Conservation (phyloP, 2,113 vertebrate species). For the Glaucidium brasilianum region DNA sequence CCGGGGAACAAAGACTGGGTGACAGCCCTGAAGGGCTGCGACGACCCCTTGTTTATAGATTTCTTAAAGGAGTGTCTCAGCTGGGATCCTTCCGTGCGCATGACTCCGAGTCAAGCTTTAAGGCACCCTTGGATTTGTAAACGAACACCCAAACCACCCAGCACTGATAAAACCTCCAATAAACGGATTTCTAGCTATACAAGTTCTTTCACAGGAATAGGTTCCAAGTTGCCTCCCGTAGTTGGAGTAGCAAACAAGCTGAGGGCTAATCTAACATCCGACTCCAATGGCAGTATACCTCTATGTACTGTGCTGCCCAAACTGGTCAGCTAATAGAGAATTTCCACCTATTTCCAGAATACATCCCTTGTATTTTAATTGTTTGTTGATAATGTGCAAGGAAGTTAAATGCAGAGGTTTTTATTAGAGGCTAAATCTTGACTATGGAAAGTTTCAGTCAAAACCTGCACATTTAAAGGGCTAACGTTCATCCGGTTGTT, state of each 20-base stretch:
- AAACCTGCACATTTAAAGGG: conserved; percentile 65
- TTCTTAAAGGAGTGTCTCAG: conserved; percentile 96
- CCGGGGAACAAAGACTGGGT: conserved; percentile 93
- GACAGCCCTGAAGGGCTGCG: conserved; percentile 89
- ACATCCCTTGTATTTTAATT: conserved; percentile 1
- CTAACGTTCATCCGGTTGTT: conserved; percentile 63
- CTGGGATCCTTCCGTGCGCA: conserved; percentile 90
- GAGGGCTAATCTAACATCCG: conserved; percentile 86
- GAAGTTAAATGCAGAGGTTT: conserved; percentile 15
- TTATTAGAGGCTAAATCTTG: conserved; percentile 56
- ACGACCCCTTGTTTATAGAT: conserved; percentile 90
- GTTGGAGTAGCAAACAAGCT: conserved; percentile 85
- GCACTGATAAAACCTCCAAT: conserved; percentile 77
- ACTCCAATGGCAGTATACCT: conserved; percentile 82
- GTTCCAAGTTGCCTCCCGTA: conserved; percentile 81
- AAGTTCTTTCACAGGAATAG: conserved; percentile 86
- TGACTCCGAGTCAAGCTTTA: conserved; percentile 91
- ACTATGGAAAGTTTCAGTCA: not conserved
- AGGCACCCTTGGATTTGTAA: conserved; percentile 94
- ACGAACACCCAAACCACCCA: conserved; percentile 79
- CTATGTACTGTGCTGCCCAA: conserved; percentile 94
- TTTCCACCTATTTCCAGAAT: not conserved
- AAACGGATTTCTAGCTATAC: conserved; percentile 83
- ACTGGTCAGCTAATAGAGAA: conserved; percentile 84
- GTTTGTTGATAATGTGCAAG: not conserved